Evolutionary conservation across 2,888 invertebrate species (phyloP), one percentile per base, ranked within the genome.

Genomic region (Acleris sparsana): DNA sequence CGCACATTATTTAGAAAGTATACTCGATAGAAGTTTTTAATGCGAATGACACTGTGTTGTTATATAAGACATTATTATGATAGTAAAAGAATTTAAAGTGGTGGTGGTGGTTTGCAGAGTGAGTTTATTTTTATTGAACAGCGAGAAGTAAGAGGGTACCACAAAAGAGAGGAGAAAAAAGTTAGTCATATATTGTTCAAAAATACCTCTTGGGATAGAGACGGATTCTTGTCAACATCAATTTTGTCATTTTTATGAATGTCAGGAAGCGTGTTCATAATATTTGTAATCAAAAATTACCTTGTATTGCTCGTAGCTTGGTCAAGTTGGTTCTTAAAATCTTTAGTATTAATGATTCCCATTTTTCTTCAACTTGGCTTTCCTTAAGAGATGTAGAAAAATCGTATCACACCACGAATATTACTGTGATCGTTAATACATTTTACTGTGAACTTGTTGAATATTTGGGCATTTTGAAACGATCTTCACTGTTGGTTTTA

Each of bases 281-380:
- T 33, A 33, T 33, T 33, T 33, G 0, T 3, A 11, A 33, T 44
- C 0, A n/a, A 1, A 49, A 11, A 29, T 11, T 78, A 88, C 89
- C 88, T 88, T 4, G 86, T 73, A 67, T 89, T 89, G 63, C 89
- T 89, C 0, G 89, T 89, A 0, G 85, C 79, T 72, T 86, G 84
- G 61, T 88, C 85, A 44, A 88, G 78, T 83, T 49, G 73, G 73
- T 57, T 71, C 75, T 18, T 52, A 72, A 66, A 4, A 39, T 39
- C 39, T 18, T 83, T 87, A 49, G 84, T 85, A 44, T 77, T 76
- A 5, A 72, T 62, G 4, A 81, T 69, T 64, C 85, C 85, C 85
- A 86, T 85, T 71, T 71, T 79, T 20, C 62, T 79, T 20, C 62
- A 16, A 67, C 60, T n/a, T 16, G 22, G 22, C 49, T 51, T 52